Percentiles rank a stretch among this genome's conserved stretches.
Conservation (phyloP, 2,888 invertebrate genomes). For the Halictus quadricinctus region DNA sequence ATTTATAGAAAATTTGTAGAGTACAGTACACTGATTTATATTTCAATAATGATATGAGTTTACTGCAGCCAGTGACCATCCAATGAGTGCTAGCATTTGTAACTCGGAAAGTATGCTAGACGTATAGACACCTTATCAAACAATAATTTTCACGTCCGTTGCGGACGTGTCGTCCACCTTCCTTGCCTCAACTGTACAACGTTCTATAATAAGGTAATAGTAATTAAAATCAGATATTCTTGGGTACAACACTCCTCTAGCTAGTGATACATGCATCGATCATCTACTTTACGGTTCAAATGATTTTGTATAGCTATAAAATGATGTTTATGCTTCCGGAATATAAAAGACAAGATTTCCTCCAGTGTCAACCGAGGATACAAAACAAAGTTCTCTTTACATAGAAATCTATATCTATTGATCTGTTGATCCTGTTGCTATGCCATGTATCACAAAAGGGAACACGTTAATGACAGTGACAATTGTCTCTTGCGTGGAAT, state of each 20-base stretch:
- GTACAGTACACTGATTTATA: slow-evolving; percentile 77
- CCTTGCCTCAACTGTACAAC: slow-evolving; percentile 47
- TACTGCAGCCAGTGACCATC: slow-evolving; percentile 75
- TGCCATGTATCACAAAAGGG: slow-evolving; percentile 61
- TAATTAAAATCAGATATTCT: slow-evolving; percentile 45
- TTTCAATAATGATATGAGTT: slow-evolving; percentile 77
- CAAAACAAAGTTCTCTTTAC: not conserved
- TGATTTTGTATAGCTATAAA: not conserved
- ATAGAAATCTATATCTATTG: slow-evolving; percentile 32
- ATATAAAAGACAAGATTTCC: slow-evolving; percentile 23
- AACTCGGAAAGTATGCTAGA: slow-evolving; percentile 60
- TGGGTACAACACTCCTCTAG: slow-evolving; percentile 22
- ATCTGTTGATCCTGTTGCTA: slow-evolving; percentile 25
- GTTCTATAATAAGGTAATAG: slow-evolving; percentile 30
- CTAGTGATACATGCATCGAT: slow-evolving; percentile 57
- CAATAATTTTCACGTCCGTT: slow-evolving; percentile 25
- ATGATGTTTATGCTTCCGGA: not conserved
- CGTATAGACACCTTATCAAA: slow-evolving; percentile 38
- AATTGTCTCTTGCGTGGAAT: not conserved
- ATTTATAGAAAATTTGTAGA: slow-evolving; percentile 81
- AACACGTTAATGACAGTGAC: slow-evolving; percentile 9
- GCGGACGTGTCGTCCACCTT: not conserved
- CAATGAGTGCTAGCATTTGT: slow-evolving; percentile 67
- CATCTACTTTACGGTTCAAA: not conserved
- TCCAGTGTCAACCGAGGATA: not conserved